Base-by-base conservation (phyloP, 2,888 invertebrate genomes). In the Conus canariensis region DNA sequence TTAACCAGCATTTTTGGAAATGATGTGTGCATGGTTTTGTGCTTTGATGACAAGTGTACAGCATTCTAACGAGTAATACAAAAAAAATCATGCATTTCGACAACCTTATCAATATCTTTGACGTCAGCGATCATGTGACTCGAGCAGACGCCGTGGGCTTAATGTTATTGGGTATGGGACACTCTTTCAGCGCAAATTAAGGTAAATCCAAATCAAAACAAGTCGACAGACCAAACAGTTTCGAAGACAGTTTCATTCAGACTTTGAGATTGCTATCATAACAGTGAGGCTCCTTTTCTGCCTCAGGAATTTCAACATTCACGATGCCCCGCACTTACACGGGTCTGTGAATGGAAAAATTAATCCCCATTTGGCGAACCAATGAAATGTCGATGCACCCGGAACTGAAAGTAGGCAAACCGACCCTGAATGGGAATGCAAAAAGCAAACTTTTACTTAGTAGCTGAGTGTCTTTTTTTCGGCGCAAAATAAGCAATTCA, bases 371-470 rank as follows among this genome's bases (percentile, higher is more conserved):
- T 70, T 19, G 22, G n/a, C 19, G 30, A 19, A 60, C 86, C 60
- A 86, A 86, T 64, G 86, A 64, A 86, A 86, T 67, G 64, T 86
- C 30, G 77, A 80, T 80, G 16, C 86, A 86, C 86, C 86, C 86
- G 86, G 86, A 86, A 86, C 86, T 86, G 86, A 86, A 86, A 86
- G 86, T 86, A 86, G 59, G 67, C 64, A 14, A 86, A 67, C 64
- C 64, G 60, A 86, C 86, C 86, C 30, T 86, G 67, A 60, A 25
- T 45, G 67, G 86, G 67, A 86, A 19, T 45, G 60, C 25, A 67
- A 67, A 86, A 60, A 60, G 10, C 45, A 25, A 60, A 45, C 19
- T 58, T 59, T 83, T 22, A 30, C 45, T n/a, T 16, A 64, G 60
- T 64, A 16, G 4, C 60, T 16, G 60, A 16, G 60, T 64, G 10